Evolutionary conservation across 2,888 invertebrate species (phyloP), one percentile per base, ranked within the genome.

Genomic region (Calameuta filiformis): DNA sequence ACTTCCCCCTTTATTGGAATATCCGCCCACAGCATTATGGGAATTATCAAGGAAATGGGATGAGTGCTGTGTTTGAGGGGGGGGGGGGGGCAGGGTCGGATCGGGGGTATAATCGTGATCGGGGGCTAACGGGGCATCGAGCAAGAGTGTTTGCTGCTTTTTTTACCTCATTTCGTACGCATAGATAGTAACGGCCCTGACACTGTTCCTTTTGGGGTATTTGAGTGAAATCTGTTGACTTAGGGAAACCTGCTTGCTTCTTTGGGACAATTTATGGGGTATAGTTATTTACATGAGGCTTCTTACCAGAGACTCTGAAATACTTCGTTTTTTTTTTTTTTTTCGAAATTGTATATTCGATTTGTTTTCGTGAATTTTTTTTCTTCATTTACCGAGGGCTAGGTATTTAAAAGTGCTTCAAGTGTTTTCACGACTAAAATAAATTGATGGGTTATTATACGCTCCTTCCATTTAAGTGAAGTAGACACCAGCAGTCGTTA

Each of bases 11-110:
- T 91, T 90, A 91, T 91, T 91, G 90, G 88, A 91, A 91, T 91
- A 91, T 91, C 91, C 91, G 91, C 91, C 91, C 90, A 90, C 90
- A 90, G 90, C 90, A 90, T 91, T 90, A 90, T 90, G 89, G 90
- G 90, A 90, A 91, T 90, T 90, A 91, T 91, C 87, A 87, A 90
- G 90, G 90, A 90, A 90, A 90, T 90, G 86, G 90, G 89, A 87
- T 86, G 88, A 87, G 87, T 85, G 84, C 82, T 80, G 85, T 75
- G 84, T 81, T 80, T 83, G 86, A 83, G 80, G 80, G 3, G 33
- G 33, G 33, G 33, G 33, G 75, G 71, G 12, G 15, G 40, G 40
- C 15, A 15, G 40, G 15, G 40, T 15, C 40, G 15, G 40, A 40
- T 40, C 56, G 23, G 56, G 56, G 9, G 56, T 56, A 6, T 40